Conservation (phyloP, 2,797 vertebrate species). For the Hydrophis major region DNA sequence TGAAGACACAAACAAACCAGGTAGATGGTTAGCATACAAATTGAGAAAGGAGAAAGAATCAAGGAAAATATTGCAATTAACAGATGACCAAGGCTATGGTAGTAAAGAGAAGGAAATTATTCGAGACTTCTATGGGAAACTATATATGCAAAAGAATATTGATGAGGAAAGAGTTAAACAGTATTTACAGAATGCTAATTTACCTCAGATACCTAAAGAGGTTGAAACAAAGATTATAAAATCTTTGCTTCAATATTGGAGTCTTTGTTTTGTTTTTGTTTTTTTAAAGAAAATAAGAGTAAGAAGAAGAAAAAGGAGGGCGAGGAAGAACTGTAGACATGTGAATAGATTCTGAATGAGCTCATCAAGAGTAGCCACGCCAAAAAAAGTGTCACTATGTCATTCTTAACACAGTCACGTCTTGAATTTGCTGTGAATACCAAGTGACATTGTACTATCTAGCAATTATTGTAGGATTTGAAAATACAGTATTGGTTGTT, state of each 20-base stretch:
- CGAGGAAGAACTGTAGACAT: constrained; percentile 59
- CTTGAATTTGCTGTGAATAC: constrained; percentile 48
- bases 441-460: constrained; percentile 3
- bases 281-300: not conserved
- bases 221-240: too few relatives aligned
- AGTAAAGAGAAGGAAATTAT: too few relatives aligned
- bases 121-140: too few relatives aligned
- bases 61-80: too few relatives aligned
- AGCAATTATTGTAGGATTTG: constrained; percentile 28
- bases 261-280: constrained; percentile 54
- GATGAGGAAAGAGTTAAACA: too few relatives aligned
- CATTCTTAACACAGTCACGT: constrained; percentile 46
- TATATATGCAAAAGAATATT: too few relatives aligned
- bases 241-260: constrained; percentile 14
- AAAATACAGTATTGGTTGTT: constrained; percentile 31
- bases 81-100: too few relatives aligned
- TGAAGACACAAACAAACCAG: too few relatives aligned
- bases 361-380: constrained; percentile 38
- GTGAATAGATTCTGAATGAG: constrained; percentile 80
- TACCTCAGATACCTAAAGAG: too few relatives aligned
- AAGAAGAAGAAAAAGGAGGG: not conserved
- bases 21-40: too few relatives aligned
- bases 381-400: constrained; percentile 66
- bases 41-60: too few relatives aligned
- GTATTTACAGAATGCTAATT: too few relatives aligned